Conservation (phyloP, 2,888 invertebrate genomes). For the Erebia epiphron region DNA sequence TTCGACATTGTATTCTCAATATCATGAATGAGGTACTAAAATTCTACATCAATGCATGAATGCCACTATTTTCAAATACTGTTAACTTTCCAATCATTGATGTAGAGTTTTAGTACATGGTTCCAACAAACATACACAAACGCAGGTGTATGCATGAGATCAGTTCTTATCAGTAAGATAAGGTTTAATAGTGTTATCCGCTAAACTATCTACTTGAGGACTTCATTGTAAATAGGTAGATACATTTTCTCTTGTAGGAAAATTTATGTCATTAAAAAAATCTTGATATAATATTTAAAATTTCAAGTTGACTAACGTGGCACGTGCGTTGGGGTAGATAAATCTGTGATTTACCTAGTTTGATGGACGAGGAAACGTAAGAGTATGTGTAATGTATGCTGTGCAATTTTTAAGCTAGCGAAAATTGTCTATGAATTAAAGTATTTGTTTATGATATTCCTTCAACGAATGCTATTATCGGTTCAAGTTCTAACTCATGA, state of each 20-base stretch:
- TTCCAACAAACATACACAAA: not conserved
- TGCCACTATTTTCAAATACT: conserved; percentile 6
- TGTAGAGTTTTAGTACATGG: no score
- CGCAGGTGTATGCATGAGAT: conserved; percentile 48
- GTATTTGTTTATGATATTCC: no score
- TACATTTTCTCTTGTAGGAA: conserved; percentile 19
- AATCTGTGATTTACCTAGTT: not conserved
- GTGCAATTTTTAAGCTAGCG: no score
- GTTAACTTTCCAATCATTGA: no score
- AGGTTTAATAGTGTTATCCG: conserved; percentile 62
- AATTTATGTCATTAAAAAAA: not conserved
- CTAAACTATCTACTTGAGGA: conserved; percentile 53
- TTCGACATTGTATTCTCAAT: not conserved
- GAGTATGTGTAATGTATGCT: no score
- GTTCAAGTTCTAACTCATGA: no score
- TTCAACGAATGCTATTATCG: no score
- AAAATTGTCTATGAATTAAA: no score
- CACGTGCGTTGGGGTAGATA: not conserved
- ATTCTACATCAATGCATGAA: no score
- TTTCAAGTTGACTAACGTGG: not conserved
- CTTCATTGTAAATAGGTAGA: not conserved
- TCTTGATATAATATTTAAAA: not conserved
- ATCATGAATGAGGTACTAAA: no score
- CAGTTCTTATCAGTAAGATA: conserved; percentile 70
- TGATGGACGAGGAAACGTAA: not conserved